These are phyloP conservation scores for Urophycis tenuis DNA, from an alignment of 2,797 vertebrate species.

Conservation along the genomic window DNA sequence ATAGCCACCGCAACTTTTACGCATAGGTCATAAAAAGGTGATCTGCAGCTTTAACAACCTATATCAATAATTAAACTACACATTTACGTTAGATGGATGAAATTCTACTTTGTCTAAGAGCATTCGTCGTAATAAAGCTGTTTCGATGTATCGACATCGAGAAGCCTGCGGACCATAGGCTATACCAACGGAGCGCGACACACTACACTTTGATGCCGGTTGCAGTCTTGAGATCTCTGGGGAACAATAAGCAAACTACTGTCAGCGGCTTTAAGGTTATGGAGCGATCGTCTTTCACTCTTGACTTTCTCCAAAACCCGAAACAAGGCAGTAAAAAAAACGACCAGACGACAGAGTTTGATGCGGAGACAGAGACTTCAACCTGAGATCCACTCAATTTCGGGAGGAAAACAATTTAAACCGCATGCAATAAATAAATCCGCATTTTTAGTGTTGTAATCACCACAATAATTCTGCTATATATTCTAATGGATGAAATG, in stretches of 20 bases:
- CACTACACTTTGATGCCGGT: conserved; percentile 4
- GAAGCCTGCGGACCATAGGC: neutral
- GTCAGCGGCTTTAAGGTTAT: conserved; percentile 60
- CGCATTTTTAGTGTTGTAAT: neutral
- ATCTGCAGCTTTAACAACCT: neutral
- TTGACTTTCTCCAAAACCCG: conserved; percentile 33
- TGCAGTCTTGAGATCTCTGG: conserved; percentile 46
- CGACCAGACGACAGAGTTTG: neutral
- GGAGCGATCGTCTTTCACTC: conserved; percentile 50
- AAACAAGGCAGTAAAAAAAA: conserved; percentile 5
- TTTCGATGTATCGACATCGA: neutral
- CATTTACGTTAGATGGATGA: neutral
- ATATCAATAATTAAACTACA: neutral
- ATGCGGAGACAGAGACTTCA: neutral
- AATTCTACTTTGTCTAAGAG: neutral
- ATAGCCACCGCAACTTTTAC: neutral
- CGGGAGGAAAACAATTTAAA: neutral
- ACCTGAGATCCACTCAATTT: neutral
- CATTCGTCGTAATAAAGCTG: neutral
- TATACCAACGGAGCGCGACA: neutral
- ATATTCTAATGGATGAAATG: neutral
- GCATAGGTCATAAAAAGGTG: neutral
- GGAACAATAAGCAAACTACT: conserved; percentile 67
- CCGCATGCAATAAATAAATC: neutral
- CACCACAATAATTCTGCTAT: neutral